phyloP scores from a whole-genome alignment of 2,888 invertebrate species.

The Drosophila rellima region DNA sequence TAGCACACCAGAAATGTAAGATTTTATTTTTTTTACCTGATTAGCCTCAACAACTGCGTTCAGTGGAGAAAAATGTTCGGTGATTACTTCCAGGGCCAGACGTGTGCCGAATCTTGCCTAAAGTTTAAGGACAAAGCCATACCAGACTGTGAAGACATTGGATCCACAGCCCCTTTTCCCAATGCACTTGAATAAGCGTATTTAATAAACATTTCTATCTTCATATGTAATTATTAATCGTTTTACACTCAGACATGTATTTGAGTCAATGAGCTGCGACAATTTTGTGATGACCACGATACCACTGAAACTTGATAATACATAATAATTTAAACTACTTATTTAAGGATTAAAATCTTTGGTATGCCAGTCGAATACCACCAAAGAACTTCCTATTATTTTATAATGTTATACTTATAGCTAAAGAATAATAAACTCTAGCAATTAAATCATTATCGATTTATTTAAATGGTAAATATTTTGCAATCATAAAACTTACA shows the following conservation, averaged over 20 bases:
- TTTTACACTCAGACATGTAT: background rate
- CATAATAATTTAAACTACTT: constrained; percentile 29
- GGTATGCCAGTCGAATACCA: constrained; percentile 19
- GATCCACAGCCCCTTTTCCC: constrained; percentile 92
- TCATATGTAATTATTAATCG: background rate
- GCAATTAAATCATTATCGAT: constrained; percentile 24
- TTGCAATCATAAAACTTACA: constrained; percentile 71
- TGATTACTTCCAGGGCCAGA: constrained; percentile 93
- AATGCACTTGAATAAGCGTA: constrained; percentile 87
- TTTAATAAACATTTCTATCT: background rate
- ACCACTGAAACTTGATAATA: constrained; percentile 42
- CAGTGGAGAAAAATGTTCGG: constrained; percentile 96
- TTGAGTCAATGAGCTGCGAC: constrained; percentile 43
- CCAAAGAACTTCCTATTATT: constrained; percentile 64
- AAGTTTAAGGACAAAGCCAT: constrained; percentile 93
- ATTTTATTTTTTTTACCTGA: constrained; percentile 84
- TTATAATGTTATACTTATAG: constrained; percentile 12
- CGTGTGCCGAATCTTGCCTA: constrained; percentile 94
- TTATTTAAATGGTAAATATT: constrained; percentile 62
- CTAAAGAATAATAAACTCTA: constrained; percentile 33
- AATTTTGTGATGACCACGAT: constrained; percentile 44
- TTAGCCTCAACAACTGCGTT: constrained; percentile 94
- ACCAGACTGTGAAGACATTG: constrained; percentile 94
- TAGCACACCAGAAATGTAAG: accelerated
- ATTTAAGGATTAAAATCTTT: constrained; percentile 22